Conservation (phyloP, 2,797 vertebrate genomes). For the Periparus ater region DNA sequence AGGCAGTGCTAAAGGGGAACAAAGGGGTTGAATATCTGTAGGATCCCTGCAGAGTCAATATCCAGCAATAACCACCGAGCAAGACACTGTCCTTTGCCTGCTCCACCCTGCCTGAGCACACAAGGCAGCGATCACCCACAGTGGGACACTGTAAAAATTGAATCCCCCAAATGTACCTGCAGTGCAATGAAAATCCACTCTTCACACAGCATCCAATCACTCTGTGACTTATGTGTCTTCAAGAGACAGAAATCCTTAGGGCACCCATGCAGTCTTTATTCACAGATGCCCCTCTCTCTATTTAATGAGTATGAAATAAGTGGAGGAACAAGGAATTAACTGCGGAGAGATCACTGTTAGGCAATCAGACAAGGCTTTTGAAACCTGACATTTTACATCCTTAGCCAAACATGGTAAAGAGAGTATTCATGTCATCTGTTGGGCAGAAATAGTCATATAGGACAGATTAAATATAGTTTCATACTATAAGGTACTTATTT, state of each 20-base stretch:
- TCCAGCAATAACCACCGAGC: neutral
- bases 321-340: neutral
- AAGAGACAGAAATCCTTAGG: neutral
- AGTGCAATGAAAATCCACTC: neutral
- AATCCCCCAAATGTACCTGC: neutral
- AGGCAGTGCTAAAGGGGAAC: neutral
- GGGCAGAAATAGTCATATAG: neutral
- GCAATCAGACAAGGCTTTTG: neutral
- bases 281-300: neutral
- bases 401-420: neutral
- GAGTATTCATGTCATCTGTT: neutral
- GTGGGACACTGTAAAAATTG: neutral
- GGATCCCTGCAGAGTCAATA: neutral
- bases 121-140: neutral
- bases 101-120: neutral
- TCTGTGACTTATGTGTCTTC: neutral
- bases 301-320: neutral
- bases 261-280: neutral
- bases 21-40: neutral
- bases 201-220: neutral
- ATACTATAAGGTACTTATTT: neutral
- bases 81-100: neutral
- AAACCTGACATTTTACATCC: neutral
- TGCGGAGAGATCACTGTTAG: neutral
- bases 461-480: neutral